Conservation (phyloP, 2,888 invertebrate genomes). For the Pterobdella sp. region DNA sequence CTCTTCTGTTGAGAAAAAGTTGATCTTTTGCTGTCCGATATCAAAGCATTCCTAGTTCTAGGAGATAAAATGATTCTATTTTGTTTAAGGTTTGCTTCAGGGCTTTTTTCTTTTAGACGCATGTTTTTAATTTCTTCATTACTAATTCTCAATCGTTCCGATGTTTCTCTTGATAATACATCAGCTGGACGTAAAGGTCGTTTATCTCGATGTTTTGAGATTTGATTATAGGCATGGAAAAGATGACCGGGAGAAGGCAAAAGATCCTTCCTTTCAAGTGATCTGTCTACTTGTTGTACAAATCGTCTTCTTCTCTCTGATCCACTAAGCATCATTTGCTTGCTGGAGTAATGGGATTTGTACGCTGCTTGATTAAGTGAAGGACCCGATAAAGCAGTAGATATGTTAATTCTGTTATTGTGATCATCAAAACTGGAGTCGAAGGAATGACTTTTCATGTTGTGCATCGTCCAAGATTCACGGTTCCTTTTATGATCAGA, state of each 20-base stretch:
- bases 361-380: neutral
- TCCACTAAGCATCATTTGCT: neutral
- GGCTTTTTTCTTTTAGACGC: constrained; percentile 24
- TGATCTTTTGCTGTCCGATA: constrained; percentile 14
- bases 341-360: constrained; percentile 10
- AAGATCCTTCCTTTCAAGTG: neutral
- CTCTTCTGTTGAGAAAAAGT: constrained; percentile 34
- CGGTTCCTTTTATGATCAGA: neutral
- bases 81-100: neutral
- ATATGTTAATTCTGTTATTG: neutral
- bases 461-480: constrained; percentile 2
- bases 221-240: constrained; percentile 19
- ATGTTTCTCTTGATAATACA: constrained; percentile 24
- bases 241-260: constrained; percentile 14
- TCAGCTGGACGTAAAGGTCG: constrained; percentile 10
- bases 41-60: neutral
- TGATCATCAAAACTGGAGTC: constrained; percentile 36
- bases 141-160: constrained; percentile 15
- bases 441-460: constrained; percentile 33
- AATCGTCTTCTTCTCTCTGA: constrained; percentile 1
- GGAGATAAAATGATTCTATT: constrained; percentile 1
- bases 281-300: neutral
- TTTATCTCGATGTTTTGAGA: constrained; percentile 7
- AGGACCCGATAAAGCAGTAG: neutral
- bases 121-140: constrained; percentile 26